Evolutionary conservation across 2,888 invertebrate species (phyloP).

Genomic region (Orthosia incerta): DNA sequence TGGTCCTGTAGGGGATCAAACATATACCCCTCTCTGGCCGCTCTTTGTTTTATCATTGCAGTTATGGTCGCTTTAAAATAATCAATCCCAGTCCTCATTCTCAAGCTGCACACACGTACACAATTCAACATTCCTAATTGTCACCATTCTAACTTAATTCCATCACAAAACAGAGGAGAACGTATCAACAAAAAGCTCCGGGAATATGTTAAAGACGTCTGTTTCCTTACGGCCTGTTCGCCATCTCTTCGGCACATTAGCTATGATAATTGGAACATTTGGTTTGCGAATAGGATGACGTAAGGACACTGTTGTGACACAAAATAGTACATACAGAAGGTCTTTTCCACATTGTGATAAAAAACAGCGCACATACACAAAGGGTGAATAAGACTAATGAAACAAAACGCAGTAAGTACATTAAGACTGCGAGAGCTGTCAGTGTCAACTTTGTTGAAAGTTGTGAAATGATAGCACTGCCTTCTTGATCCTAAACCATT

Average conservation of each 20-base stretch:
- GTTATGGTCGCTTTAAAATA: neutral
- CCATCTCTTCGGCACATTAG: constrained; percentile 84
- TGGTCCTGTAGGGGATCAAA: neutral
- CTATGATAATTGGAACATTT: constrained; percentile 90
- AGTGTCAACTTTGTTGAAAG: too few relatives aligned
- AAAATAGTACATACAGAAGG: constrained; percentile 12
- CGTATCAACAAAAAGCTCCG: constrained; percentile 65
- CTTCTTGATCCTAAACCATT: too few relatives aligned
- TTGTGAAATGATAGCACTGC: too few relatives aligned
- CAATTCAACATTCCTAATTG: constrained; percentile 50
- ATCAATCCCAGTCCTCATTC: constrained; percentile 4
- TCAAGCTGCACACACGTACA: constrained; percentile 15
- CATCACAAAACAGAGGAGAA: constrained; percentile 61
- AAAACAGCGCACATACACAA: neutral
- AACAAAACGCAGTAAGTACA: too few relatives aligned
- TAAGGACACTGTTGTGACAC: constrained; percentile 69
- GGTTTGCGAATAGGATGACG: constrained; percentile 85
- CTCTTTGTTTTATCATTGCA: neutral
- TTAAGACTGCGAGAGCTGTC: too few relatives aligned
- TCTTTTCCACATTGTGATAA: too few relatives aligned
- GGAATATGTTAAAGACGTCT: constrained; percentile 66
- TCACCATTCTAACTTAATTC: constrained; percentile 56
- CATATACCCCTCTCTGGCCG: neutral
- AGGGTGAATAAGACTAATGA: too few relatives aligned
- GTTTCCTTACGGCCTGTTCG: constrained; percentile 71